Conservation (phyloP, 2,113 vertebrate species). For the Gallinago media region DNA sequence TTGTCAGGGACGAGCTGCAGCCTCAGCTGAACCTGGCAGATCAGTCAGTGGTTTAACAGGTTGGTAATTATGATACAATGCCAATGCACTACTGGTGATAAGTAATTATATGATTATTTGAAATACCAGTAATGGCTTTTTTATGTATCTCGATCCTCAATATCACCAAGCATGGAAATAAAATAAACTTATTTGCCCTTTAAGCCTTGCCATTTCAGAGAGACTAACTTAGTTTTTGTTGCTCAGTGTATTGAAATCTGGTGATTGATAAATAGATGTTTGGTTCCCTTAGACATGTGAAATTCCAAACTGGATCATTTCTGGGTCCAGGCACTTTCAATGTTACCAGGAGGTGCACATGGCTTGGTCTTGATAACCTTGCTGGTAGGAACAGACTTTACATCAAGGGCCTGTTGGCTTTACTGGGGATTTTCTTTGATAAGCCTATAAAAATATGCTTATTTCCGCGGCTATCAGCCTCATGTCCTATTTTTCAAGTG, state of each 20-base stretch:
- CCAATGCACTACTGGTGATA: background rate
- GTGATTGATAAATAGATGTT: background rate
- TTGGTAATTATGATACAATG: background rate
- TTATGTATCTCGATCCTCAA: background rate
- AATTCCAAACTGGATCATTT: background rate
- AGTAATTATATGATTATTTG: background rate
- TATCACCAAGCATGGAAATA: background rate
- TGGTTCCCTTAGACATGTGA: background rate
- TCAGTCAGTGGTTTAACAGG: background rate
- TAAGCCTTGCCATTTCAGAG: background rate
- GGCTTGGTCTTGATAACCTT: background rate
- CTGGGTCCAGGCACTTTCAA: background rate
- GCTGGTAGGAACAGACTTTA: background rate
- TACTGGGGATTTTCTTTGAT: background rate
- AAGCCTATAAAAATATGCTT: background rate
- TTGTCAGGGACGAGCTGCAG: background rate
- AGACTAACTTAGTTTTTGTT: background rate
- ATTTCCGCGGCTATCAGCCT: background rate
- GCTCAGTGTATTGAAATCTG: background rate
- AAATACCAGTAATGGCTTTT: background rate
- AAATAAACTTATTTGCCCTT: background rate
- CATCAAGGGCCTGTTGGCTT: background rate
- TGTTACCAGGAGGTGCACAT: background rate
- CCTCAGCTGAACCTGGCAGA: background rate
- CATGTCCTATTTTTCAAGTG: background rate